Evolutionary conservation across 2,888 invertebrate species (phyloP).

Genomic region (Plutella xylostella): DNA sequence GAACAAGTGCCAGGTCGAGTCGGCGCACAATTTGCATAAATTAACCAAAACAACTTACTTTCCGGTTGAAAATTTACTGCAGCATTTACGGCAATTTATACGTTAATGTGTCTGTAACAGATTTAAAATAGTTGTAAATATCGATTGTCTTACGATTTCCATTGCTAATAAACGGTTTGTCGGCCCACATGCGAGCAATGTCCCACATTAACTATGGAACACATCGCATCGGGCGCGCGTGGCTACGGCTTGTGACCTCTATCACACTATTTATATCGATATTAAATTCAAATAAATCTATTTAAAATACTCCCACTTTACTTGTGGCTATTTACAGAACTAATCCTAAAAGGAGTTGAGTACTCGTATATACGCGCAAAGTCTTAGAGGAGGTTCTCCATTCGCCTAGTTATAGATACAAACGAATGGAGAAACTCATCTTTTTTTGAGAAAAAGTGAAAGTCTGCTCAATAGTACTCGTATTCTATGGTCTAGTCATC

Average conservation of each 20-base stretch:
- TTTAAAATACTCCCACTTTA: conserved; percentile 27
- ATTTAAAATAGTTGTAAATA: conserved; percentile 1
- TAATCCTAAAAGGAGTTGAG: too few relatives aligned
- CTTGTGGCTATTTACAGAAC: not conserved
- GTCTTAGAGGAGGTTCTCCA: too few relatives aligned
- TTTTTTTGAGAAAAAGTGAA: too few relatives aligned
- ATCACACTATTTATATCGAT: conserved; percentile 25
- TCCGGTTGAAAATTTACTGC: not conserved
- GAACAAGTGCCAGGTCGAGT: too few relatives aligned
- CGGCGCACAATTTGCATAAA: not conserved
- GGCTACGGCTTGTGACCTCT: conserved; percentile 30
- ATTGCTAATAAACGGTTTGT: conserved; percentile 13
- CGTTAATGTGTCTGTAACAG: not conserved
- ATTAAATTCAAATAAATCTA: conserved; percentile 34
- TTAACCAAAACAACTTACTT: conserved; percentile 10
- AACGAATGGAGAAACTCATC: too few relatives aligned
- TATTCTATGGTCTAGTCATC: too few relatives aligned
- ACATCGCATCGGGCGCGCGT: conserved; percentile 23
- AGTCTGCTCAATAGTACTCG: too few relatives aligned
- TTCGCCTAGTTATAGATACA: too few relatives aligned
- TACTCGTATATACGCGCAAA: too few relatives aligned
- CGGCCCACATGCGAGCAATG: conserved; percentile 38
- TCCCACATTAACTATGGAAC: not conserved
- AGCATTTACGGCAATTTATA: conserved; percentile 2
- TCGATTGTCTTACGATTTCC: conserved; percentile 10